Percentiles rank a stretch among this genome's conserved stretches.
Conservation (phyloP, 1,140 invertebrate genomes). For the Lasioglossum baleicum region DNA sequence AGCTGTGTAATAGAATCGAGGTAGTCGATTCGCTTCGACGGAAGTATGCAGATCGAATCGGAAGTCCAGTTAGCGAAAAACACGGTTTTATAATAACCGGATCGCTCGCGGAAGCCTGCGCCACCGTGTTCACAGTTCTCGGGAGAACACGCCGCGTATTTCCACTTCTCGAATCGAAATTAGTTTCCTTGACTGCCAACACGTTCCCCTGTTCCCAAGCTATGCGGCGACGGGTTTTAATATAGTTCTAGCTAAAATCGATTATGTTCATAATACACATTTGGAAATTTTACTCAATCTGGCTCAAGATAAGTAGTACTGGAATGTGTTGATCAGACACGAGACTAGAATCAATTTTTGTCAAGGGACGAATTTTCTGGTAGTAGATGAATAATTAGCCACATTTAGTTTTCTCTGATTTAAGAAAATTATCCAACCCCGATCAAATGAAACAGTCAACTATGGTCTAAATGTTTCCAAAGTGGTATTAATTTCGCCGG, state of each 20-base stretch:
- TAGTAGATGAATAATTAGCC: too few relatives aligned
- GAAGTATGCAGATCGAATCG: not conserved
- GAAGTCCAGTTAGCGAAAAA: not conserved
- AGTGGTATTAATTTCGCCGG: too few relatives aligned
- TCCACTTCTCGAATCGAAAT: constrained; percentile 35
- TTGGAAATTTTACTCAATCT: too few relatives aligned
- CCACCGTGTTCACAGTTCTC: constrained; percentile 13
- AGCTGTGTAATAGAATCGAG: not conserved
- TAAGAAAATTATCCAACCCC: too few relatives aligned
- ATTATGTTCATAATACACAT: too few relatives aligned
- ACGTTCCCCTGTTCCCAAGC: not conserved
- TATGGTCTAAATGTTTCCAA: too few relatives aligned
- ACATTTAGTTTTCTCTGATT: too few relatives aligned
- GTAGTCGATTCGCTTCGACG: not conserved
- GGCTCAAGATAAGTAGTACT: too few relatives aligned
- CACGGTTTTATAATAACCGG: constrained; percentile 29
- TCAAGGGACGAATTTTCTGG: too few relatives aligned
- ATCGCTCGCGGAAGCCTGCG: constrained; percentile 24
- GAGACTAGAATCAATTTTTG: too few relatives aligned
- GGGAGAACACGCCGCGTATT: constrained; percentile 24
- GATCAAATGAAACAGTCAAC: too few relatives aligned
- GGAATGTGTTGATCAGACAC: too few relatives aligned
- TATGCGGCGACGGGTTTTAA: constrained; percentile 13
- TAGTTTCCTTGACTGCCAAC: constrained; percentile 35
- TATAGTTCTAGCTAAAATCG: constrained; percentile 7